phyloP scores from a whole-genome alignment of 2,888 invertebrate species.

The Cryptocephalus moraei region DNA sequence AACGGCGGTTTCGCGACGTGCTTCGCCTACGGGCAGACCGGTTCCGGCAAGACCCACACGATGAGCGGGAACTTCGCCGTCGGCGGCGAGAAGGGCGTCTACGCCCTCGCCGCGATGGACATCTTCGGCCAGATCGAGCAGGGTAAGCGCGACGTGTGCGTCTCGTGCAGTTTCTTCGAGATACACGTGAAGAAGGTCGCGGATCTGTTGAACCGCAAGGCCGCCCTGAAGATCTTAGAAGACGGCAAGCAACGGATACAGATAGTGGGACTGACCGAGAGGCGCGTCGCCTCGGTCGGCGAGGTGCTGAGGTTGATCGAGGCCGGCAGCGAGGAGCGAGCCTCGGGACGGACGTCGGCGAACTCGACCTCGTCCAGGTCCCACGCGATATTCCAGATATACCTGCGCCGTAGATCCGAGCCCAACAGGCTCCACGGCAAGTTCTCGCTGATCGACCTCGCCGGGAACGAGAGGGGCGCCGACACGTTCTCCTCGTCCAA shows the following conservation, averaged over 20 bases:
- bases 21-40: constrained; percentile 99
- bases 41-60: constrained; percentile 93
- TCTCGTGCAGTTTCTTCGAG: constrained; percentile 96
- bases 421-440: constrained; percentile 84
- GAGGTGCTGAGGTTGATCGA: constrained; percentile 89
- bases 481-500: constrained; percentile 94
- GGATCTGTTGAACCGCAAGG: constrained; percentile 81
- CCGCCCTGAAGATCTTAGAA: constrained; percentile 87
- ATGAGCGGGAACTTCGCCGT: constrained; percentile 96
- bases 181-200: constrained; percentile 98
- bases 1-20: constrained; percentile 99
- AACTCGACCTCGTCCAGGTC: constrained; percentile 97
- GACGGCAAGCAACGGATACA: constrained; percentile 97
- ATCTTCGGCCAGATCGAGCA: constrained; percentile 77
- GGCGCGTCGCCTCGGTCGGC: constrained; percentile 78
- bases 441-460: constrained; percentile 95
- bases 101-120: constrained; percentile 93
- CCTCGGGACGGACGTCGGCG: constrained; percentile 95
- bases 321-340: constrained; percentile 78
- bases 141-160: constrained; percentile 75
- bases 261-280: constrained; percentile 91
- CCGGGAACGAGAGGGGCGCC: constrained; percentile 96
- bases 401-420: constrained; percentile 58
- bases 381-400: constrained; percentile 98
- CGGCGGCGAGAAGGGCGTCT: constrained; percentile 92